Conservation (phyloP, 53 echinoderm and acorn worm species). For the Henricia sp. region DNA sequence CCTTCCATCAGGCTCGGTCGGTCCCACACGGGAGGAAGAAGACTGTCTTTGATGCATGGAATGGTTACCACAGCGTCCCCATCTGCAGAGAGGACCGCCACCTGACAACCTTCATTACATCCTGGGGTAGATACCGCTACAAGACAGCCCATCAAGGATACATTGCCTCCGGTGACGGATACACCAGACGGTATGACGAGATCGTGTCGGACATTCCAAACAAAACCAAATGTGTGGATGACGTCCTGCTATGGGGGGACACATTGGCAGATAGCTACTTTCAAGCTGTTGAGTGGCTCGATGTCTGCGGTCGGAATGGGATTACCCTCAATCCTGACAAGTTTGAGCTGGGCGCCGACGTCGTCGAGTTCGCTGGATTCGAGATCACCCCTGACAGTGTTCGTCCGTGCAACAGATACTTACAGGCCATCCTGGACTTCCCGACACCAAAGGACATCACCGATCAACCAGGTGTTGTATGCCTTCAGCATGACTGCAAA, state of each 20-base stretch:
- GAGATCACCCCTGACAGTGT: constrained; percentile 53
- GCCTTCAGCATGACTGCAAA: constrained; percentile 35
- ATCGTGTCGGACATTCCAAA: constrained; percentile 32
- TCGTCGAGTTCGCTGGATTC: constrained; percentile 63
- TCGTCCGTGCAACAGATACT: constrained; percentile 42
- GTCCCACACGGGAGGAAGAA: constrained; percentile 41
- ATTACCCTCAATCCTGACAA: constrained; percentile 67
- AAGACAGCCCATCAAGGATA: constrained; percentile 54
- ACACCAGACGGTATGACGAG: constrained; percentile 27
- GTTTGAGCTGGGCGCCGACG: constrained; percentile 25
- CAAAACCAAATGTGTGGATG: constrained; percentile 65
- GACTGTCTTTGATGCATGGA: constrained; percentile 64
- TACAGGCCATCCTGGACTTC: constrained; percentile 51
- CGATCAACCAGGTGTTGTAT: constrained; percentile 56
- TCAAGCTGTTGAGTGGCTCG: constrained; percentile 65
- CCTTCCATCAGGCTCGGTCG: constrained; percentile 56
- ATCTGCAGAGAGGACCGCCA: constrained; percentile 46
- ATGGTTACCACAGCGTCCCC: constrained; percentile 70
- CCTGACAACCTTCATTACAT: constrained; percentile 56
- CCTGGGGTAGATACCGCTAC: constrained; percentile 59
- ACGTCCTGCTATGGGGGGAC: constrained; percentile 45
- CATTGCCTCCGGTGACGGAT: constrained; percentile 54
- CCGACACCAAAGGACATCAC: constrained; percentile 56
- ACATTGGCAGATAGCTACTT: constrained; percentile 61
- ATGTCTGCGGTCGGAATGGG: constrained; percentile 59